Conservation (phyloP, 2,797 vertebrate genomes). For the Hemibagrus guttatus region DNA sequence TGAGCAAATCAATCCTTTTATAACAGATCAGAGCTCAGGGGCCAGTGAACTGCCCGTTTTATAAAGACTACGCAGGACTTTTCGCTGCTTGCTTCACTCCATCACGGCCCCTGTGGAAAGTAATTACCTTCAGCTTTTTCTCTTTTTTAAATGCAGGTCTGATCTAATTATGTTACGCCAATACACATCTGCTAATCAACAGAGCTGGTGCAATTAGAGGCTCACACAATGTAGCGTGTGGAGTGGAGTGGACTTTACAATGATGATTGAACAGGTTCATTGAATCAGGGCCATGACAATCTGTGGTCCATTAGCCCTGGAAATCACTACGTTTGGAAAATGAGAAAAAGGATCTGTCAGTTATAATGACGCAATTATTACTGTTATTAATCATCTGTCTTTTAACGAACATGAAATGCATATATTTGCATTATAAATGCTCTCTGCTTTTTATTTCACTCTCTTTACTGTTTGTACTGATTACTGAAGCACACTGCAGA, state of each 20-base stretch:
- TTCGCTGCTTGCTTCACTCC: slow-evolving; percentile 44
- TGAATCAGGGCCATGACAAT: slow-evolving; percentile 59
- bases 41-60: not conserved
- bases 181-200: slow-evolving; percentile 66
- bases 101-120: slow-evolving; percentile 45
- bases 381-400: not conserved
- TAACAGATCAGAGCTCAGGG: not conserved
- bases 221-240: slow-evolving; percentile 49
- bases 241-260: slow-evolving; percentile 38
- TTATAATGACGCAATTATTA: not conserved
- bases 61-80: slow-evolving; percentile 22
- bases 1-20: not conserved
- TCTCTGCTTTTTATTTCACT: not conserved
- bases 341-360: not conserved
- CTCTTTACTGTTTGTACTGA: not conserved
- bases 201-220: slow-evolving; percentile 66
- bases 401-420: not conserved
- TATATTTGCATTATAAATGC: not conserved
- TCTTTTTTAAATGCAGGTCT: slow-evolving; percentile 53
- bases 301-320: slow-evolving; percentile 21
- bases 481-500: not conserved
- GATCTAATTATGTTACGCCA: slow-evolving; percentile 64
- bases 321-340: slow-evolving; percentile 13
- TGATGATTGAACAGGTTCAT: slow-evolving; percentile 62
- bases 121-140: slow-evolving; percentile 45